Percentiles rank a stretch among this genome's conserved stretches.
phyloP scores from a whole-genome alignment of 2,113 vertebrate species.

The Hypanus sabinus region DNA sequence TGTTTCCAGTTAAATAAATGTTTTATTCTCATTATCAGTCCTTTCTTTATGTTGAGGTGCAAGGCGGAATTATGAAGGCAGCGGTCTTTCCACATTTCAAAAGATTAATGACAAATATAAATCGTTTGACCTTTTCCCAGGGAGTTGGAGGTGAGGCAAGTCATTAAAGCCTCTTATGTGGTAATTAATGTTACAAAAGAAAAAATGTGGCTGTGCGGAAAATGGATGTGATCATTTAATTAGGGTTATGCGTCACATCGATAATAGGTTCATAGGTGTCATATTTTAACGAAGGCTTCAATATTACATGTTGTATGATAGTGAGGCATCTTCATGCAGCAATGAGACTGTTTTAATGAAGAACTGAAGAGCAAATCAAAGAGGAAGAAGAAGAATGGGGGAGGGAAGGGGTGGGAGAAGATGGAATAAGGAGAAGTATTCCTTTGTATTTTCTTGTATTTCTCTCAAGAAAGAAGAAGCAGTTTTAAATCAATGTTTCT shows the following conservation, averaged over 20 bases:
- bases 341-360: constrained; percentile 10
- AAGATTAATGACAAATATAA: constrained; percentile 90
- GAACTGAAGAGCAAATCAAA: background rate
- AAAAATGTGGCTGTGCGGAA: constrained; percentile 72
- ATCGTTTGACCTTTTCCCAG: constrained; percentile 87
- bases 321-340: constrained; percentile 15
- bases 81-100: constrained; percentile 74
- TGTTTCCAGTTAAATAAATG: constrained; percentile 28
- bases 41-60: constrained; percentile 2
- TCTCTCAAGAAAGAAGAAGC: background rate
- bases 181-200: constrained; percentile 86
- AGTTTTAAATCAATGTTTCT: background rate
- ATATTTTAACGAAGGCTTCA: constrained; percentile 84
- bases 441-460: background rate
- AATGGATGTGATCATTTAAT: constrained; percentile 89
- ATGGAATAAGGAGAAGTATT: background rate
- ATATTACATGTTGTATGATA: constrained; percentile 42
- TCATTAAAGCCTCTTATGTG: constrained; percentile 95
- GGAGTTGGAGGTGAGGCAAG: constrained; percentile 87
- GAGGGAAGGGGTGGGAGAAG: background rate
- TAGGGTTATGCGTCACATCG: constrained; percentile 79
- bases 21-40: constrained; percentile 31
- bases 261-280: constrained; percentile 83
- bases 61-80: constrained; percentile 31
- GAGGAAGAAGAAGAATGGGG: background rate